Conservation (phyloP, 2,113 vertebrate genomes). For the Felis catus region DNA sequence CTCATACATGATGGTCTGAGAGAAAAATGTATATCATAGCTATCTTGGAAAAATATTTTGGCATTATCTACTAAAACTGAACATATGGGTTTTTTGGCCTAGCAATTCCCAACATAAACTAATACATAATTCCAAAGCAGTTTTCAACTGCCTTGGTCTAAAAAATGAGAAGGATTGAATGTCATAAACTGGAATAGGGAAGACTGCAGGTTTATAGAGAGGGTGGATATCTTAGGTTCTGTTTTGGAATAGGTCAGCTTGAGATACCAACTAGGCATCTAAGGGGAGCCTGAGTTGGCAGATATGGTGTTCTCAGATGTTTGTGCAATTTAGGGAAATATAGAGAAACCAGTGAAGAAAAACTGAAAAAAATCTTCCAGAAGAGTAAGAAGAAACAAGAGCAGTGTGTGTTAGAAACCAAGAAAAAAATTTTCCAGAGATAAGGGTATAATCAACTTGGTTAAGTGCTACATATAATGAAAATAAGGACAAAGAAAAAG, state of each 20-base stretch:
- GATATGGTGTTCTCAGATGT: background rate
- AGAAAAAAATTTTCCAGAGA: background rate
- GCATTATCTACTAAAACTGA: background rate
- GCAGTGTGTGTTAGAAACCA: background rate
- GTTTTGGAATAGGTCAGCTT: background rate
- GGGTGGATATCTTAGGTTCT: background rate
- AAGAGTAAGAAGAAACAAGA: background rate
- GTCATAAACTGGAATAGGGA: background rate
- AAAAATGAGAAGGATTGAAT: background rate
- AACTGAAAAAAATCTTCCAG: background rate
- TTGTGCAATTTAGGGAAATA: background rate
- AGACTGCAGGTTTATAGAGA: background rate
- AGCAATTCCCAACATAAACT: background rate
- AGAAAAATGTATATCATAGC: background rate
- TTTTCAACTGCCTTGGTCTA: background rate
- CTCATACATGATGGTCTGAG: background rate
- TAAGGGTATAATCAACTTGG: background rate
- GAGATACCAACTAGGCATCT: background rate
- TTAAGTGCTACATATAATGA: background rate
- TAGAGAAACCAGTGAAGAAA: background rate
- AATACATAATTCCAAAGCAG: background rate
- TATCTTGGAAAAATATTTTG: background rate
- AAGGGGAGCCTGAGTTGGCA: background rate
- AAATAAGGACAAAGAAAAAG: background rate
- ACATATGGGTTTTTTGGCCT: background rate